Evolutionary conservation across 2,797 vertebrate species (phyloP).

Genomic region (Antennarius maculatus): DNA sequence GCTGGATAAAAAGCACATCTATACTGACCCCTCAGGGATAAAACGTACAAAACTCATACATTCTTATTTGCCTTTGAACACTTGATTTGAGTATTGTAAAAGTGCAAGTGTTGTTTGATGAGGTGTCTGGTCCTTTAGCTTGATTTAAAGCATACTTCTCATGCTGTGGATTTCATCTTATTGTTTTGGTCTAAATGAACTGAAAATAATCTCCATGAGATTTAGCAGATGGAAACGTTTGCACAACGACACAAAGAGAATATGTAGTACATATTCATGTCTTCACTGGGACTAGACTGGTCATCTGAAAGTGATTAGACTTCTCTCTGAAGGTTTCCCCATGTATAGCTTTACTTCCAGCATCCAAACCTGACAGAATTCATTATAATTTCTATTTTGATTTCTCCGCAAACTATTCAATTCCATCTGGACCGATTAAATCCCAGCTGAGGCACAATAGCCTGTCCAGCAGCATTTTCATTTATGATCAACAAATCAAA

Average conservation of each 20-base stretch:
- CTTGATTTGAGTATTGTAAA: constrained; percentile 9
- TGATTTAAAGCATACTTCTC: constrained; percentile 59
- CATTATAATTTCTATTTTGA: constrained; percentile 84
- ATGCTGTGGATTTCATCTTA: constrained; percentile 55
- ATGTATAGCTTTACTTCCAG: constrained; percentile 64
- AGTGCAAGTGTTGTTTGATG: constrained; percentile 6
- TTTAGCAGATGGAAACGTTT: constrained; percentile 26
- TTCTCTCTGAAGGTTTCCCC: constrained; percentile 75
- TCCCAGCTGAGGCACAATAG: constrained; percentile 67
- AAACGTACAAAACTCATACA: constrained; percentile 12
- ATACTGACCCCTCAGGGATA: constrained; percentile 12
- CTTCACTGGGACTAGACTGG: constrained; percentile 64
- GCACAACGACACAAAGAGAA: constrained; percentile 29
- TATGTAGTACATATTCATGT: constrained; percentile 31
- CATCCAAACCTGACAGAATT: constrained; percentile 81
- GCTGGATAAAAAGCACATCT: constrained; percentile 12
- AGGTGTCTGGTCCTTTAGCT: constrained; percentile 21
- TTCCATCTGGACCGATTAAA: constrained; percentile 78
- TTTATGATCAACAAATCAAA: constrained; percentile 73
- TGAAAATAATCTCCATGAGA: constrained; percentile 32
- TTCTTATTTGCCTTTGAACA: not conserved
- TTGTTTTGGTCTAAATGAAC: constrained; percentile 57
- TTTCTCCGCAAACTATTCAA: constrained; percentile 77
- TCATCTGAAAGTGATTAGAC: constrained; percentile 86
- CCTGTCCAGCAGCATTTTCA: constrained; percentile 63